Base-by-base conservation (phyloP, 37 sponge, comb jelly and placozoan species). In the Ephydatia muelleri region DNA sequence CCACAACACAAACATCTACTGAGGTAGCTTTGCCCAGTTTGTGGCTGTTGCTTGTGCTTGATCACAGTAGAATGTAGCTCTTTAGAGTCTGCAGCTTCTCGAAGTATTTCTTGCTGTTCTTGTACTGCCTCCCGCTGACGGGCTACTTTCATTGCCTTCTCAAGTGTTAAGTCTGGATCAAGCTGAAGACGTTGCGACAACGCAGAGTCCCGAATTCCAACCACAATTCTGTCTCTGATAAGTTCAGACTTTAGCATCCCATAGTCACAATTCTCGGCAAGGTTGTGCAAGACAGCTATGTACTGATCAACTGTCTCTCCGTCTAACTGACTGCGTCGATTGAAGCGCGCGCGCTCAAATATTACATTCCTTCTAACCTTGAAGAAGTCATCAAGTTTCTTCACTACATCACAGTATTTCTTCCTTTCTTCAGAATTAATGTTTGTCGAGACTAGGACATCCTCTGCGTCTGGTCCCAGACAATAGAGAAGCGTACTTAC, bases 91-190 rank as follows among this genome's bases (percentile, higher is more conserved):
- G 57, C 57, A 57, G 57, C 57, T 21, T 27, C 37, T 47, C 49
- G 35, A 23, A 87, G 77, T 26, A 65, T 67, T 28, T 49, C 34
- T 23, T 57, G 72, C 70, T 76, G 88, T 67, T 81, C 88, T 27
- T 66, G 22, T 76, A 76, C 77, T 76, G 77, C 40, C 28, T 76
- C 77, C 34, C 11, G 30, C 34, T 76, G 77, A 37, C 19, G 77
- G 12, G 77, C 38, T 33, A 28, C 40, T 28, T 12, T 39, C 38
- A 38, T 39, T 76, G 38, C 77, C 34, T 76, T 76, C 80, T 79
- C 66, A 25, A 79, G 66, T 30, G 80, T 79, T 29, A 65, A 32
- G 31, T 31, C 80, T 29, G 26, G 27, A 30, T 79, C 66, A 35
- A 79, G 67, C 80, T 79, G 80, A 28, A 79, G 80, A 28, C 66